These are phyloP conservation scores for Drosophila pectinifera DNA, from an alignment of 1,140 invertebrate species.

Conservation along the genomic window DNA sequence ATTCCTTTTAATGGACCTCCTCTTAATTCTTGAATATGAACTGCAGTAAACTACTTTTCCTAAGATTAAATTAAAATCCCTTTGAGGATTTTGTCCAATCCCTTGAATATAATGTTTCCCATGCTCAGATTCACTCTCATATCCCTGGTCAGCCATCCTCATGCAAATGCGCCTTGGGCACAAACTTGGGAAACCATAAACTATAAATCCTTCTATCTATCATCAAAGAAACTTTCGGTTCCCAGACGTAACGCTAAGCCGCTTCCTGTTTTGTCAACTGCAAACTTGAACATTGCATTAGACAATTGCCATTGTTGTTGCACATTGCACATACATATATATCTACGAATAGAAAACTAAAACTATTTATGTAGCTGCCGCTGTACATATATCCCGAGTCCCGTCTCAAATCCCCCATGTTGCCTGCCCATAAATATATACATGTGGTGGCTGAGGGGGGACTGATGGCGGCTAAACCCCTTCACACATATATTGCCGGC, in stretches of 20 bases:
- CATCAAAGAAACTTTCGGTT: constrained; percentile 33
- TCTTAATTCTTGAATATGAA: neutral
- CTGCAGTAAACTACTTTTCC: no score
- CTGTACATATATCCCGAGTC: neutral
- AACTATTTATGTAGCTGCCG: constrained; percentile 34
- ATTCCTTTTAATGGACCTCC: neutral
- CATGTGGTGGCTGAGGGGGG: constrained; percentile 3
- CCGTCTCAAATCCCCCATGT: constrained; percentile 31
- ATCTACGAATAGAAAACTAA: constrained; percentile 32
- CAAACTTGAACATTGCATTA: constrained; percentile 46
- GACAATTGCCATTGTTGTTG: constrained; percentile 31
- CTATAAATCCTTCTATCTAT: constrained; percentile 48
- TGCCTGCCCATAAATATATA: constrained; percentile 43
- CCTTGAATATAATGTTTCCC: neutral
- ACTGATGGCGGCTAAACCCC: constrained; percentile 1
- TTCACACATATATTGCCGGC: constrained; percentile 28
- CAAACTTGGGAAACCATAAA: constrained; percentile 43
- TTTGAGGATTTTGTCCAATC: neutral
- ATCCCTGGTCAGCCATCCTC: constrained; percentile 5
- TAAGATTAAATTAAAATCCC: neutral
- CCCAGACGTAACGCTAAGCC: constrained; percentile 19
- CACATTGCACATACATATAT: constrained; percentile 2
- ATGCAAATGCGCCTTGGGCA: constrained; percentile 31
- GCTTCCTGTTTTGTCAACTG: constrained; percentile 50
- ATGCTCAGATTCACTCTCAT: neutral